These are phyloP conservation scores for Oncopodura yosiiana DNA, from an alignment of 1,140 invertebrate species.

Conservation along the genomic window DNA sequence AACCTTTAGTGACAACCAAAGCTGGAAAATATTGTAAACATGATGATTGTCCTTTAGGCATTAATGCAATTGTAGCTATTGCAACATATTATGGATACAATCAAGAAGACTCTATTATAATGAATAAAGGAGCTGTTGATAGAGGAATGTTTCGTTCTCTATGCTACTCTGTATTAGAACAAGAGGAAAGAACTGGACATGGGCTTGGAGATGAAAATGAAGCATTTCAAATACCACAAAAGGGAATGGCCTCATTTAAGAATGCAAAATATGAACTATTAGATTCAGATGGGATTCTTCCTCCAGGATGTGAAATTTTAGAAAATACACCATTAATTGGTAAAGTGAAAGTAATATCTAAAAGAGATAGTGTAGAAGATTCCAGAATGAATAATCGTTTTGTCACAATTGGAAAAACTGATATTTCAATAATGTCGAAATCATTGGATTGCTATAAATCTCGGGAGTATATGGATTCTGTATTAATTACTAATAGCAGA, in stretches of 20 bases:
- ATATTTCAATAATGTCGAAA: too few species aligned
- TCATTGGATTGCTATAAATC: too few species aligned
- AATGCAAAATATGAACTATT: too few species aligned
- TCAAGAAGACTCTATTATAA: conserved; percentile 96
- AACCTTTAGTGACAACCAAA: too few species aligned
- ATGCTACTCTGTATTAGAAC: too few species aligned
- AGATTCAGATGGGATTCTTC: neutral
- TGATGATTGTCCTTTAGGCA: conserved; percentile 84
- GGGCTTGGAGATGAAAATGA: neutral
- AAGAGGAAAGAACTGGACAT: too few species aligned
- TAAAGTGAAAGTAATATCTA: conserved; percentile 82
- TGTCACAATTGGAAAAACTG: too few species aligned
- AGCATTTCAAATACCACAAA: too few species aligned
- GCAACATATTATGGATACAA: conserved; percentile 97
- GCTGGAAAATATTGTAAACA: too few species aligned
- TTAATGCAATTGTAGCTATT: conserved; percentile 97
- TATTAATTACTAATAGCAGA: conserved; percentile 89
- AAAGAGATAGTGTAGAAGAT: conserved; percentile 91
- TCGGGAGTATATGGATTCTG: too few species aligned
- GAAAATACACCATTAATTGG: conserved; percentile 66
- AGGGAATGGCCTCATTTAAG: too few species aligned
- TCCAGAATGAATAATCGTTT: conserved; percentile 95
- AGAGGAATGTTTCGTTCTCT: conserved; percentile 95
- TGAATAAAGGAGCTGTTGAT: conserved; percentile 93
- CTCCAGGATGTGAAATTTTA: neutral